phyloP scores from a whole-genome alignment of 2,113 vertebrate species.

The Bufo gargarizans region DNA sequence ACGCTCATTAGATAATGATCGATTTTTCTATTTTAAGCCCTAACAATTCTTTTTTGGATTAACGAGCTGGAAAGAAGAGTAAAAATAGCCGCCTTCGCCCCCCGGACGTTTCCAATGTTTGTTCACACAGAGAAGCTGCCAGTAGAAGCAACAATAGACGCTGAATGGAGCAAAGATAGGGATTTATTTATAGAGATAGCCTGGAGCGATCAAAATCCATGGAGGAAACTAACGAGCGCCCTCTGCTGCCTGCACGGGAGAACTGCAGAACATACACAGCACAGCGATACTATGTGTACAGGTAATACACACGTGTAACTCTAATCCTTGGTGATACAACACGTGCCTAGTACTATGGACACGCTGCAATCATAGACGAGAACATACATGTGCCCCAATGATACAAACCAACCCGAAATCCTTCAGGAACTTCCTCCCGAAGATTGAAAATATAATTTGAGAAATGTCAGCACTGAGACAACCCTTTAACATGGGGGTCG shows the following conservation, averaged over 20 bases:
- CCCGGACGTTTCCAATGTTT: not conserved
- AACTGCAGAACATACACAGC: not conserved
- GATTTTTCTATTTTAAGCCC: not conserved
- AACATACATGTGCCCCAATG: too few species aligned
- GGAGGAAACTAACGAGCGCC: not conserved
- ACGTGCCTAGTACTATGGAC: too few species aligned
- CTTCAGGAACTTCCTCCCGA: too few species aligned
- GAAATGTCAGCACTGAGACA: too few species aligned
- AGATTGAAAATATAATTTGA: too few species aligned
- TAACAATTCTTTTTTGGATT: too few species aligned
- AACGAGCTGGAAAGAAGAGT: not conserved
- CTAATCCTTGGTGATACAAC: too few species aligned
- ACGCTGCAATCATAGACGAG: too few species aligned
- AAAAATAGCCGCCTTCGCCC: not conserved
- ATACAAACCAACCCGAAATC: too few species aligned
- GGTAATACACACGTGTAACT: too few species aligned
- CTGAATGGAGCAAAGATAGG: not conserved
- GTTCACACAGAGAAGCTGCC: not conserved
- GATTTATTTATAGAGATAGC: slow-evolving; percentile 10
- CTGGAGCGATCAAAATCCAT: not conserved
- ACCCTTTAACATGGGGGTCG: too few species aligned
- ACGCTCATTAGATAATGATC: not conserved
- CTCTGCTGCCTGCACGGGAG: not conserved
- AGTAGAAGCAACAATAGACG: not conserved
- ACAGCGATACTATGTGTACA: too few species aligned